Conservation (phyloP, 2,888 invertebrate genomes). For the Chalcis sispes region DNA sequence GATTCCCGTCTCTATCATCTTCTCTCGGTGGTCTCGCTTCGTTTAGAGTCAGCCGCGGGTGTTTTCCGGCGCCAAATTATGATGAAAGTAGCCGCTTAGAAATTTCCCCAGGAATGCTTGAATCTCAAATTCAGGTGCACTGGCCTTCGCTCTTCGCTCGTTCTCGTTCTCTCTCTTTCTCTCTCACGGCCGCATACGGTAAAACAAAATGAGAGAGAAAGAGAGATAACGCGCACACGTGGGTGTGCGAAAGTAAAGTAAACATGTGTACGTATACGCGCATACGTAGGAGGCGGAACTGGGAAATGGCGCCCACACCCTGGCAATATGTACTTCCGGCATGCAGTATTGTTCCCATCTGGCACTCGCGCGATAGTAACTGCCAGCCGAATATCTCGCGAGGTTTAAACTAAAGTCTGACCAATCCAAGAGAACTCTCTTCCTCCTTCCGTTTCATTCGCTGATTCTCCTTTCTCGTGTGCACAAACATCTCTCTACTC, state of each 20-base stretch:
- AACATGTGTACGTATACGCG: conserved; percentile 6
- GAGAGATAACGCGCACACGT: background rate
- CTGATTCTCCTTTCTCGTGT: background rate
- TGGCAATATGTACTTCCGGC: conserved; percentile 59
- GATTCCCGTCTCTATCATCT: background rate
- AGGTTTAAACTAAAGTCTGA: conserved; percentile 60
- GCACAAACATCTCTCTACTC: background rate
- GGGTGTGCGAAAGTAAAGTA: background rate
- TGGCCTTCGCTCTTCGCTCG: no score
- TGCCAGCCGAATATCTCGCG: conserved; percentile 59
- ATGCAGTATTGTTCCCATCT: conserved; percentile 63
- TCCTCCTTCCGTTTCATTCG: background rate
- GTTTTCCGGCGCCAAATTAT: conserved; percentile 40
- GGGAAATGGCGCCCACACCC: background rate
- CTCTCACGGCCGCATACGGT: no score
- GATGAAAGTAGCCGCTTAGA: conserved; percentile 39
- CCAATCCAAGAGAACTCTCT: conserved; percentile 54
- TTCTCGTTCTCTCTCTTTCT: no score
- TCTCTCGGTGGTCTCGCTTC: background rate
- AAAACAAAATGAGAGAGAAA: background rate
- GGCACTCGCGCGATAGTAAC: conserved; percentile 61
- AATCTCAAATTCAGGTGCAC: conserved; percentile 47
- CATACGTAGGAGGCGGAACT: background rate
- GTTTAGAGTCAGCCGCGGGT: background rate
- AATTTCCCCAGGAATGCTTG: conserved; percentile 47